Base-by-base conservation (phyloP, 2,797 vertebrate species). In the Poecilia wingei region DNA sequence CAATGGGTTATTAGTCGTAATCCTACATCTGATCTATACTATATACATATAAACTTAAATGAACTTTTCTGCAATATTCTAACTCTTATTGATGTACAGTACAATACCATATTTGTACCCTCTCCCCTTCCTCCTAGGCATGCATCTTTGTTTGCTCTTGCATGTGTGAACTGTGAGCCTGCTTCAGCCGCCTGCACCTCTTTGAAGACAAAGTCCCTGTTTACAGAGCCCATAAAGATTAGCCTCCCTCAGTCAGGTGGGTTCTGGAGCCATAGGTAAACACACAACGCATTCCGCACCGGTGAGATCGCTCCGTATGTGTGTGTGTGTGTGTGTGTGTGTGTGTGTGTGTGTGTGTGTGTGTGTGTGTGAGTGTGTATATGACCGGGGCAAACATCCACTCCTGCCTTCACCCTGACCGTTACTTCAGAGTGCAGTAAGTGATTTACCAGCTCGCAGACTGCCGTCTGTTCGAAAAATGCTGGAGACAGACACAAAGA, bases 171-270 rank as follows among this genome's bases (percentile, higher is more conserved):
- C 88, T 89, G 82, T 89, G 85, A 75, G 89, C 89, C 84, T 85
- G 86, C 77, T 79, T 69, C 22, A 83, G 83, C 72, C 20, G 87
- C 85, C 85, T 86, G 87, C 81, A 82, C 82, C 80, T 87, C 92
- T 92, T 87, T 89, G 91, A 94, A 95, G 95, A 91, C 95, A 95
- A 96, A 96, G 96, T 96, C 94, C 92, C 89, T 95, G 94, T 96
- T 96, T 96, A 94, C 93, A 86, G 81, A 95, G 93, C 89, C 93
- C 95, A 95, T 95, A 95, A 96, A 96, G 95, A 96, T 95, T 95
- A 95, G 93, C 93, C 92, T 90, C 84, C 89, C 92, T 95, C 78
- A 88, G 93, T 95, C 96, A 96, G 95, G 95, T 96, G 95, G 93
- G 94, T 92, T 95, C 84, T 90, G 91, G 90, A 94, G 93, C 93